Conservation (phyloP, 2,113 vertebrate species). For the Hippocampus barbouri region DNA sequence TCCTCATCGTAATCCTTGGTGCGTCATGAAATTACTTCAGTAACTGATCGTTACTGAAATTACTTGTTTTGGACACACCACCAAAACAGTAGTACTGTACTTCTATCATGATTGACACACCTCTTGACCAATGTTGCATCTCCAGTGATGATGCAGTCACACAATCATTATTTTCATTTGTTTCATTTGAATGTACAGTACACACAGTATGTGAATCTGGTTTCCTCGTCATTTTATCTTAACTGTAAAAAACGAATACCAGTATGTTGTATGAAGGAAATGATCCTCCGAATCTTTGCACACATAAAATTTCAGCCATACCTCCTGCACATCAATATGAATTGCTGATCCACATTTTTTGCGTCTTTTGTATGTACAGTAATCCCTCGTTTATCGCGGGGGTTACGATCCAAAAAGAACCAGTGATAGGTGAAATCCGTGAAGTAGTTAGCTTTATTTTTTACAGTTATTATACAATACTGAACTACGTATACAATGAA, state of each 20-base stretch:
- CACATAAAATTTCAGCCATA: not conserved
- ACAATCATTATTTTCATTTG: not conserved
- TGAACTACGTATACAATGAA: no score
- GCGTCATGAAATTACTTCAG: not conserved
- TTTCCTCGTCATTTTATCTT: not conserved
- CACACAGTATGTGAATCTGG: not conserved
- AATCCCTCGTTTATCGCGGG: no score
- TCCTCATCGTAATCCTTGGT: not conserved
- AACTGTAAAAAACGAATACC: not conserved
- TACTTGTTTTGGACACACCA: not conserved
- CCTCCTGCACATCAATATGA: not conserved
- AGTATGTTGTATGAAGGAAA: not conserved
- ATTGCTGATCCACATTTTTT: not conserved
- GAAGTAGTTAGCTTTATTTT: no score
- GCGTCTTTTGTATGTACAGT: not conserved
- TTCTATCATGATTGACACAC: not conserved
- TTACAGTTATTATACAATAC: no score
- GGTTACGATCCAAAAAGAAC: no score
- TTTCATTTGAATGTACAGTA: not conserved
- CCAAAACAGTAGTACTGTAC: not conserved
- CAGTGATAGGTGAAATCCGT: no score
- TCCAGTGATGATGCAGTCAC: not conserved
- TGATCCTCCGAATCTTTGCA: not conserved
- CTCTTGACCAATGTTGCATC: not conserved
- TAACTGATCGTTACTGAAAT: no score